Conservation (phyloP, 2,888 invertebrate genomes). For the Terebella lapidaria region DNA sequence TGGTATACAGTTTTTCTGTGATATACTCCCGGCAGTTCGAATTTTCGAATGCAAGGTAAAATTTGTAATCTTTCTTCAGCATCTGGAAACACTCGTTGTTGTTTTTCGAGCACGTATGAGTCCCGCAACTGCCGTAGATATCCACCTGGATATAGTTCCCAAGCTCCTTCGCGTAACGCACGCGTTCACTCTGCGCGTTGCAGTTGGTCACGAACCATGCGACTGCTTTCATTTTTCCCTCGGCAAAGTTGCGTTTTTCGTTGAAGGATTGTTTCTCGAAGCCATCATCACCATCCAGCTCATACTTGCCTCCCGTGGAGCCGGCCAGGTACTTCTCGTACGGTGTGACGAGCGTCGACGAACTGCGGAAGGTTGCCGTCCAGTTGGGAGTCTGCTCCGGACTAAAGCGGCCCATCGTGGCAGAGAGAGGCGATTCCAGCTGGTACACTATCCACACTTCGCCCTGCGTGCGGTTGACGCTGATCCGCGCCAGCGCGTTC, state of each 20-base stretch:
- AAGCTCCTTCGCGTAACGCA: neutral
- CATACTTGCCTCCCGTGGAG: neutral
- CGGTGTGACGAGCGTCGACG: neutral
- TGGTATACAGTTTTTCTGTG: no score
- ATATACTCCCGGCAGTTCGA: no score
- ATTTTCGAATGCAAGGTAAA: no score
- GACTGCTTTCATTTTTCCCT: slow-evolving; percentile 86
- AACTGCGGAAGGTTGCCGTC: neutral
- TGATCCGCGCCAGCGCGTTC: neutral
- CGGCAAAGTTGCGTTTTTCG: slow-evolving; percentile 49
- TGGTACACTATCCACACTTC: neutral
- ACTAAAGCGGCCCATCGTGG: neutral
- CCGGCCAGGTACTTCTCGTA: neutral
- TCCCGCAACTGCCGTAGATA: no score
- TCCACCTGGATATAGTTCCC: neutral
- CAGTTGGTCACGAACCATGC: slow-evolving; percentile 99
- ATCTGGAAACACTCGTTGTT: no score
- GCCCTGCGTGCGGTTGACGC: neutral
- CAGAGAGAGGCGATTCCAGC: neutral
- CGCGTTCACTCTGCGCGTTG: slow-evolving; percentile 70
- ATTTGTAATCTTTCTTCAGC: no score
- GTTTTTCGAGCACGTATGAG: no score
- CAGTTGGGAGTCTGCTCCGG: neutral
- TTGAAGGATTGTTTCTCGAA: neutral
- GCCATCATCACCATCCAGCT: neutral